These are phyloP conservation scores for Pelagia noctiluca DNA, from an alignment of 30 jellyfish, hydroid and myxozoan genomes.

Conservation along the genomic window DNA sequence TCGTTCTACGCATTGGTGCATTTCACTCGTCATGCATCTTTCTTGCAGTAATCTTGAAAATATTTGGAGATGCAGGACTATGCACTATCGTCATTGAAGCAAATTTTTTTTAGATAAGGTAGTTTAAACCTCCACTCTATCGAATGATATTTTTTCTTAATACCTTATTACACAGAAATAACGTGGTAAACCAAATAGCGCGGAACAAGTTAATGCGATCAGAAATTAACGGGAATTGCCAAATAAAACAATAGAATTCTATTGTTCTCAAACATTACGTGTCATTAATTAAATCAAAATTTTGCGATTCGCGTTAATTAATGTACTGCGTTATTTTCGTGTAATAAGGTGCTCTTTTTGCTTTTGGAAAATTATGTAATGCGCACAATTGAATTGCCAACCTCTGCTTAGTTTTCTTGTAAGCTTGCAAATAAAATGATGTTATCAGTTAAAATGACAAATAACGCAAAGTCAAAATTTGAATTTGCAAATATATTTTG, in stretches of 20 bases:
- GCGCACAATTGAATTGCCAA: not conserved
- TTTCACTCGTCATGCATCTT: conserved; percentile 46
- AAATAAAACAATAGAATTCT: too few relatives aligned
- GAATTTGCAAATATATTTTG: too few relatives aligned
- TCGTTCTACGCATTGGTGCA: conserved; percentile 54
- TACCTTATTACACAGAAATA: too few relatives aligned
- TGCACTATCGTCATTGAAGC: conserved; percentile 28
- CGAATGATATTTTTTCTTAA: not conserved
- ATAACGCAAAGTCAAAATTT: too few relatives aligned
- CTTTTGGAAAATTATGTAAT: not conserved
- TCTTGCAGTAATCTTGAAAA: conserved; percentile 56
- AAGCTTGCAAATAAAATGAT: too few relatives aligned
- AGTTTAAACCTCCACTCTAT: not conserved
- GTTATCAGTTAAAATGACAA: not conserved
- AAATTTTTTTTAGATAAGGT: not conserved
- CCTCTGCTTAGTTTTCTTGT: conserved; percentile 2
- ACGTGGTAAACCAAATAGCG: too few relatives aligned
- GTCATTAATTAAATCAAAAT: too few relatives aligned
- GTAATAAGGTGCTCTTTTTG: not conserved
- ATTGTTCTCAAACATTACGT: too few relatives aligned
- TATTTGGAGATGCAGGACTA: conserved; percentile 52
- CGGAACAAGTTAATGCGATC: too few relatives aligned
- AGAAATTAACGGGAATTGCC: too few relatives aligned
- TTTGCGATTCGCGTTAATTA: too few relatives aligned
- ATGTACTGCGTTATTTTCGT: too few relatives aligned